Percentiles rank a stretch among this genome's conserved stretches.
phyloP scores from a whole-genome alignment of 2,888 invertebrate genomes.

The Chymomyza fuscimana region DNA sequence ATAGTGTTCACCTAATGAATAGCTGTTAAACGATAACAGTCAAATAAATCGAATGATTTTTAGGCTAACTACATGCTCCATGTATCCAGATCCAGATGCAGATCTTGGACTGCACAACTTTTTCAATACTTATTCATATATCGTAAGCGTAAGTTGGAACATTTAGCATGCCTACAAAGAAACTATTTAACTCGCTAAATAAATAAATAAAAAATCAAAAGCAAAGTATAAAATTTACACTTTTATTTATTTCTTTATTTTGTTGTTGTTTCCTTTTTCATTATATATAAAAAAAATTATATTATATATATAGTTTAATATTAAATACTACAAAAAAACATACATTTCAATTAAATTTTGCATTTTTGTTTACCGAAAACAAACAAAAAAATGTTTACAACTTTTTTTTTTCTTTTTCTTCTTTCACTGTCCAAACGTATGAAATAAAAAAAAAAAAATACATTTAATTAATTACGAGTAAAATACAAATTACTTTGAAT shows the following conservation, averaged over 20 bases:
- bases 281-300: conserved; percentile 46
- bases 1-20: too few relatives aligned
- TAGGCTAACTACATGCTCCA: too few relatives aligned
- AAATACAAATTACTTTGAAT: background rate
- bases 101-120: too few relatives aligned
- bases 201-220: conserved; percentile 15
- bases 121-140: too few relatives aligned
- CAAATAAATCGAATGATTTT: too few relatives aligned
- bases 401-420: conserved; percentile 16
- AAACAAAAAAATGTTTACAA: conserved; percentile 33
- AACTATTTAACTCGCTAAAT: too few relatives aligned
- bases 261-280: conserved; percentile 21
- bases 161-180: too few relatives aligned
- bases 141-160: too few relatives aligned
- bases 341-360: conserved; percentile 25
- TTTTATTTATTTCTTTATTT: conserved; percentile 46
- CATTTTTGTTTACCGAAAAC: conserved; percentile 29
- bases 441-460: conserved; percentile 9
- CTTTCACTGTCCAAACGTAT: conserved; percentile 40
- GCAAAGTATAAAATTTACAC: conserved; percentile 31
- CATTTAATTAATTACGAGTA: background rate
- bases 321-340: conserved; percentile 55
- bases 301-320: conserved; percentile 53
- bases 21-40: too few relatives aligned
- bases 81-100: too few relatives aligned